Evolutionary conservation across 2,888 invertebrate species (phyloP).

Genomic region (Caenorhabditis panamensis): DNA sequence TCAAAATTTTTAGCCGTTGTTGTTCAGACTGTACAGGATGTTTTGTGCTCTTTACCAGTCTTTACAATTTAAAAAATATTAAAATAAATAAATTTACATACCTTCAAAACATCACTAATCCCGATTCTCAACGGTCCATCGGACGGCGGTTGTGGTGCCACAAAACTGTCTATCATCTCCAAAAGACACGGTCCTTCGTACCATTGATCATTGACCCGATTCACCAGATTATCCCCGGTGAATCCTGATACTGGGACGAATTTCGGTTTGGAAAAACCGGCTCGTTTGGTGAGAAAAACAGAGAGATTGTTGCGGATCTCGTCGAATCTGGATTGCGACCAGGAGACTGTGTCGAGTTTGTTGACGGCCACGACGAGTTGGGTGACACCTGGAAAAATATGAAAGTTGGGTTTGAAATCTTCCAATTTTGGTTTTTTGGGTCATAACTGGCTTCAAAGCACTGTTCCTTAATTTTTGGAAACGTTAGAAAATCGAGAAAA

Average conservation of each 20-base stretch:
- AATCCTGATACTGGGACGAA: slow-evolving; percentile 97
- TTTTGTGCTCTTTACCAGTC: not conserved
- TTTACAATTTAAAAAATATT: slow-evolving; percentile 83
- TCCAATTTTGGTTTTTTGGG: too few relatives aligned
- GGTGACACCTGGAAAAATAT: slow-evolving; percentile 87
- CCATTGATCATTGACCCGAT: slow-evolving; percentile 85
- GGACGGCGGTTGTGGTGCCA: slow-evolving; percentile 82
- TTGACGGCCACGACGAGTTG: slow-evolving; percentile 96
- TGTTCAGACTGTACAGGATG: too few relatives aligned
- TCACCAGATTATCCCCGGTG: slow-evolving; percentile 92
- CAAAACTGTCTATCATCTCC: slow-evolving; percentile 86
- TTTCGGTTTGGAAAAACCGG: slow-evolving; percentile 82
- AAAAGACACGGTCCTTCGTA: slow-evolving; percentile 91
- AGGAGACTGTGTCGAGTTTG: slow-evolving; percentile 95
- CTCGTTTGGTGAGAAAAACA: slow-evolving; percentile 75
- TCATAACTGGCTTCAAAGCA: too few relatives aligned
- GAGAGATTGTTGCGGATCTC: slow-evolving; percentile 85
- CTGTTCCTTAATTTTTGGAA: too few relatives aligned
- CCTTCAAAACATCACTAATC: slow-evolving; percentile 94
- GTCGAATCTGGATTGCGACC: slow-evolving; percentile 92
- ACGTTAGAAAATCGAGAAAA: too few relatives aligned
- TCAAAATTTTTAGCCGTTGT: too few relatives aligned
- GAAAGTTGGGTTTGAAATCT: too few relatives aligned
- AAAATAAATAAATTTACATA: slow-evolving; percentile 1
- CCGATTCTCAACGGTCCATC: slow-evolving; percentile 92